Evolutionary conservation across 2,888 invertebrate species (phyloP), one percentile per base, ranked within the genome.

Genomic region (Drosophila paracracens): DNA sequence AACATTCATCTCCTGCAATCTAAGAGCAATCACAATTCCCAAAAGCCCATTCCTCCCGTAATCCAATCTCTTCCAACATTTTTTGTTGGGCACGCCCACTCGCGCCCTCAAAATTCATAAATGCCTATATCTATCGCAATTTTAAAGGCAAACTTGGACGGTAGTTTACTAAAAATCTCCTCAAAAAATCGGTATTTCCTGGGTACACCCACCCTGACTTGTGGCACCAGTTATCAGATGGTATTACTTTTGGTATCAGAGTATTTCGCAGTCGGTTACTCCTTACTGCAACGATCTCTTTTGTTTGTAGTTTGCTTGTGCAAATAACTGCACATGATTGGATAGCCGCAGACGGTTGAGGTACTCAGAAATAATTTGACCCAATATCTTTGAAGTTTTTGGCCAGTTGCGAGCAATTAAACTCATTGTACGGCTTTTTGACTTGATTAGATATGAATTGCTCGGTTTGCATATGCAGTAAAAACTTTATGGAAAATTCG

Each of bases 401-500:
- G 70, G 67, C 63, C 56, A 60, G 67, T 38, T 76, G 61, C 69
- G 53, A 79, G 69, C 79, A 83, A 86, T 86, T 79, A 83, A 74
- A 76, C 59, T 65, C 79, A 83, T 71, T 83, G 76, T 77, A 59
- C 52, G 65, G 66, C 68, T 69, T 79, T 83, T 83, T 69, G 72
- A 58, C 77, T 79, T 72, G 79, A 81, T 79, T 81, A 72, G 72
- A 77, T 68, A 74, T 83, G 46, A 83, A 79, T 81, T 70, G 48
- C 66, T 48, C 60, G 60, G 46, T 29, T 40, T 69, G 65, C 61
- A 54, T 52, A 40, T 70, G 58, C 58, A 63, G 53, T 66, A 70
- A 80, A 72, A 70, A 57, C 57, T 38, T 67, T 46, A 62, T 53
- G 16, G 50, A 53, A 69, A 73, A 62, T 56, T 46, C 8, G 25